A percentile compares a stretch with the other conserved stretches of the same genome.
phyloP scores from a whole-genome alignment of 2,797 vertebrate genomes.

The Neosalanx taihuensis region DNA sequence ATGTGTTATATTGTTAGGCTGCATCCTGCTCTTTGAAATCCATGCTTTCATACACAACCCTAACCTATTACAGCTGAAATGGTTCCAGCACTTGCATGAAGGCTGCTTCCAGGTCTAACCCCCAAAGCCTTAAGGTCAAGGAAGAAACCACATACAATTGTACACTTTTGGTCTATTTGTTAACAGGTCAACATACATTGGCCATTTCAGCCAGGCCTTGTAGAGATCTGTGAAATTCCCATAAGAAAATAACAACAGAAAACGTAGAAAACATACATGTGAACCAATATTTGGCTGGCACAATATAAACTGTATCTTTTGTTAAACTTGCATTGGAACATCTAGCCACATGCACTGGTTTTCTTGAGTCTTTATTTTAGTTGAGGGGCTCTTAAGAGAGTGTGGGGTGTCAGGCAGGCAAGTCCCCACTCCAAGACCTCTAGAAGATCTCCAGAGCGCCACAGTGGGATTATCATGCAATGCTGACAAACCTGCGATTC shows the following conservation, averaged over 20 bases:
- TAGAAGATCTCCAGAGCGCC: slow-evolving; percentile 2
- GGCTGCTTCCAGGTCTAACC: not conserved
- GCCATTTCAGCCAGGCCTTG: no score
- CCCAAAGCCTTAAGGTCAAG: not conserved
- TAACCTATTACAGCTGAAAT: no score
- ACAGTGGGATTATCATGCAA: slow-evolving; percentile 1
- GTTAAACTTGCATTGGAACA: not conserved
- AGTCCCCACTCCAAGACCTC: not conserved
- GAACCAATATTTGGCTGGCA: not conserved
- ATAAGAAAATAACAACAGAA: not conserved
- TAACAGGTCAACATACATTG: no score
- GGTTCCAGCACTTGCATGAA: not conserved
- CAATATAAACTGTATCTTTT: not conserved
- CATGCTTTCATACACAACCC: not conserved
- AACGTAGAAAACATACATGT: not conserved
- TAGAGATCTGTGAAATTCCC: no score
- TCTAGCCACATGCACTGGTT: not conserved
- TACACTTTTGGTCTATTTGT: no score
- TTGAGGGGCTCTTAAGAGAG: slow-evolving; percentile 23
- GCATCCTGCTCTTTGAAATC: not conserved
- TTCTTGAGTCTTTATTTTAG: not conserved
- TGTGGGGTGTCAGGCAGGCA: slow-evolving; percentile 18
- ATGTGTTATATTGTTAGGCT: not conserved
- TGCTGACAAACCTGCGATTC: slow-evolving; percentile 6
- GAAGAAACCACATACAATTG: not conserved